phyloP scores from a whole-genome alignment of 2,113 vertebrate species.

The Illadopsis cleaveri region DNA sequence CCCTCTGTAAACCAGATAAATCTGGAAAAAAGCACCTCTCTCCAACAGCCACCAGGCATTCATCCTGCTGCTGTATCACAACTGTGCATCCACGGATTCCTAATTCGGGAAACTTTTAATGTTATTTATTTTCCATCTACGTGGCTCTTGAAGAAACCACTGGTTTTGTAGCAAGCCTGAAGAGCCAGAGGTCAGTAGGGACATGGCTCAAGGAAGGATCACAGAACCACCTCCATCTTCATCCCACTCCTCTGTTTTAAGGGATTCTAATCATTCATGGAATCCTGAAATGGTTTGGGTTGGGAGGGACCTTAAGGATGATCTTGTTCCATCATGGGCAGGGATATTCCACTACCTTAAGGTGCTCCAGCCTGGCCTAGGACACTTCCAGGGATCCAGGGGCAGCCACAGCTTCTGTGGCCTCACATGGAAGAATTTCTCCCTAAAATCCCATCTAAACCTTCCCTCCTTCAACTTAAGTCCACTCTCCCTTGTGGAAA shows the following conservation, averaged over 20 bases:
- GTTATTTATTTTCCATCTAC: not conserved
- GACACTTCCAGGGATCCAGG: not conserved
- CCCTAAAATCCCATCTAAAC: not conserved
- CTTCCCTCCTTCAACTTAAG: not conserved
- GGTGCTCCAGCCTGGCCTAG: not conserved
- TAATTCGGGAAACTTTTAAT: not conserved
- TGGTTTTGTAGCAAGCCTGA: not conserved
- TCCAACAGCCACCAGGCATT: not conserved
- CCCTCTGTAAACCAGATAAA: not conserved
- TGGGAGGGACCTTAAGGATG: not conserved
- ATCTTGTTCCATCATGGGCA: not conserved
- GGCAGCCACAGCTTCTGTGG: not conserved
- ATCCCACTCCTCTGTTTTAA: not conserved
- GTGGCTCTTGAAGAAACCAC: not conserved
- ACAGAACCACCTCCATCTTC: not conserved
- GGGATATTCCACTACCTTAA: accelerated
- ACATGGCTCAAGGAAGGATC: not conserved
- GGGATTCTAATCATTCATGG: not conserved
- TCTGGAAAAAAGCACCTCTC: not conserved
- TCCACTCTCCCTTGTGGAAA: not conserved
- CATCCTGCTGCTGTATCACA: not conserved
- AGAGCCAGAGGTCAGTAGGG: not conserved
- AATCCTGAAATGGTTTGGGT: not conserved
- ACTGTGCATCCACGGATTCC: not conserved
- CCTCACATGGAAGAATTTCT: not conserved